These are phyloP conservation scores for Tribolium freemani DNA, from an alignment of 2,888 invertebrate species.

Conservation along the genomic window DNA sequence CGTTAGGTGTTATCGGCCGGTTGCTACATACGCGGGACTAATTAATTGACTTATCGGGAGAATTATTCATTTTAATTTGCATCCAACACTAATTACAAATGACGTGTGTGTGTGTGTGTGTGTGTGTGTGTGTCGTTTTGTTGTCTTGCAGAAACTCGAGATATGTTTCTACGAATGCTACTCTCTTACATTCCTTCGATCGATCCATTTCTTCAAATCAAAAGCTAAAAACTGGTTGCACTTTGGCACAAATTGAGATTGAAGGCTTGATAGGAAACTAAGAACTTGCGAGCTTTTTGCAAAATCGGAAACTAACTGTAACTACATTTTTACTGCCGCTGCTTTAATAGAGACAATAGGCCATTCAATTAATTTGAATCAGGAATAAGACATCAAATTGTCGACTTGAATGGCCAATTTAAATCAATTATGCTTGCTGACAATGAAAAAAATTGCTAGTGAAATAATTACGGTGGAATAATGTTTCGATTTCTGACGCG, in stretches of 20 bases:
- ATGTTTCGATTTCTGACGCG: neutral
- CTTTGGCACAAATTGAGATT: neutral
- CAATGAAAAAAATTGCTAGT: neutral
- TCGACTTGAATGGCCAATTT: neutral
- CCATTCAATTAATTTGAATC: too few species aligned
- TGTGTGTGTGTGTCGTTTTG: slow-evolving; percentile 1
- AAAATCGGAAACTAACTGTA: neutral
- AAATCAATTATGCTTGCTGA: too few species aligned
- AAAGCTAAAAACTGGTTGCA: slow-evolving; percentile 16
- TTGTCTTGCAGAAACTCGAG: slow-evolving; percentile 1
- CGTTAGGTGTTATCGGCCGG: slow-evolving; percentile 15
- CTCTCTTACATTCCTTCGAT: neutral
- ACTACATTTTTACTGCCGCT: too few species aligned
- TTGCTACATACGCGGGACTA: neutral
- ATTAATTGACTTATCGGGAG: slow-evolving; percentile 25
- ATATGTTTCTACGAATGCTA: neutral
- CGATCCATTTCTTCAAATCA: slow-evolving; percentile 18
- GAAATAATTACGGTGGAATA: neutral
- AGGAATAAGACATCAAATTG: neutral
- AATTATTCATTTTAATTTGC: slow-evolving; percentile 28
- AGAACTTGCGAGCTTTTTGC: neutral
- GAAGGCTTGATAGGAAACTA: neutral
- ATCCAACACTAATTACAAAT: slow-evolving; percentile 18
- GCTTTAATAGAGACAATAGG: too few species aligned
- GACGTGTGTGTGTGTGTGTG: slow-evolving; percentile 2